These are phyloP conservation scores for Teinopalpus imperialis DNA, from an alignment of 2,888 invertebrate species.

Conservation along the genomic window DNA sequence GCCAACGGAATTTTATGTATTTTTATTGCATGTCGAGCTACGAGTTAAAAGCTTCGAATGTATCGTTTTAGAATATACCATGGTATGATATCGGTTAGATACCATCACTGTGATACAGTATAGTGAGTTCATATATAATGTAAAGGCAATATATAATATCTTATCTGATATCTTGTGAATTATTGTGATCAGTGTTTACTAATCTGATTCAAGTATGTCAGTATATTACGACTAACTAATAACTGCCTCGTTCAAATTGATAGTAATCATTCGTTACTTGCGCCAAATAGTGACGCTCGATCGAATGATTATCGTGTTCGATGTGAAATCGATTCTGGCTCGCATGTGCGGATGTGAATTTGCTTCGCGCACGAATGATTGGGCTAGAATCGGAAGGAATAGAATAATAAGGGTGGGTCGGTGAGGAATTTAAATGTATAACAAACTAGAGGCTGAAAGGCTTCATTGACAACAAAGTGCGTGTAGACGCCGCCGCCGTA, in stretches of 20 bases:
- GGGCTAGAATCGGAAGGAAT: constrained; percentile 2
- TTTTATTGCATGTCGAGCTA: constrained; percentile 40
- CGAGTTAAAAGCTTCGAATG: constrained; percentile 41
- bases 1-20: constrained; percentile 41
- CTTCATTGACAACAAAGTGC: constrained; percentile 1
- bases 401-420: constrained; percentile 15
- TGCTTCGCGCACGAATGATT: constrained; percentile 18
- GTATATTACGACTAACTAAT: constrained; percentile 19
- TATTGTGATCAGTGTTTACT: neutral
- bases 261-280: constrained; percentile 13
- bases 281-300: constrained; percentile 18
- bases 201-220: constrained; percentile 3
- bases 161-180: constrained; percentile 4
- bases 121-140: constrained; percentile 25
- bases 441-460: neutral
- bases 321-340: constrained; percentile 4
- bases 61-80: constrained; percentile 29
- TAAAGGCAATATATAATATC: constrained; percentile 14
- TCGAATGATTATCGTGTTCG: neutral
- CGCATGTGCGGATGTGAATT: constrained; percentile 16
- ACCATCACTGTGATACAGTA: constrained; percentile 43
- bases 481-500: constrained; percentile 30
- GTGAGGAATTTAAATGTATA: neutral
- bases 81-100: constrained; percentile 37
- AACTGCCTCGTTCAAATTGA: constrained; percentile 23